A percentile compares a stretch with the other conserved stretches of the same genome.
Evolutionary conservation across 2,888 invertebrate genomes (phyloP).

Genomic region (Tetheella fluctuosa): DNA sequence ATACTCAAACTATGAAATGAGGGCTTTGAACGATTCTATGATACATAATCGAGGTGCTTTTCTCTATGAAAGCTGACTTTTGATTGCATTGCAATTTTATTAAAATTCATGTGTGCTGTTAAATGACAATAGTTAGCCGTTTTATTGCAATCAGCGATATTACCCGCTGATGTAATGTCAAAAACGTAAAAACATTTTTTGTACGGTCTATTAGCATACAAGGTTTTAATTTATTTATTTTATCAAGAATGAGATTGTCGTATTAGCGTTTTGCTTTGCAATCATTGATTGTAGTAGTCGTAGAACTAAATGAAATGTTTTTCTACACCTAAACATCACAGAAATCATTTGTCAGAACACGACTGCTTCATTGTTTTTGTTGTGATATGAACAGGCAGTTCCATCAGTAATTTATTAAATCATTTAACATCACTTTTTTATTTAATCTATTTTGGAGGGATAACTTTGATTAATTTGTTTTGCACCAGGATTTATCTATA

Average conservation of each 20-base stretch:
- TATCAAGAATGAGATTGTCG: neutral
- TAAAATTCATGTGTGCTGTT: neutral
- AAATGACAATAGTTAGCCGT: neutral
- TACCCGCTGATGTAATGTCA: neutral
- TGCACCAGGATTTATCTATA: too few species aligned
- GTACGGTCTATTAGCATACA: too few species aligned
- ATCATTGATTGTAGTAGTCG: neutral
- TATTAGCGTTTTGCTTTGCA: neutral
- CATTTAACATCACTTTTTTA: too few species aligned
- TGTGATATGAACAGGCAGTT: too few species aligned
- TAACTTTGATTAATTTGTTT: too few species aligned
- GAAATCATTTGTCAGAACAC: too few species aligned
- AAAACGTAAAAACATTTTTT: too few species aligned
- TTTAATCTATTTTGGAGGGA: too few species aligned
- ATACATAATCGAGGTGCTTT: neutral
- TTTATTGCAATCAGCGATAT: neutral
- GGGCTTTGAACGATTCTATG: neutral
- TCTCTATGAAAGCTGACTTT: neutral
- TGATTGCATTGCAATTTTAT: neutral
- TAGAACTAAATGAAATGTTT: too few species aligned
- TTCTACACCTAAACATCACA: too few species aligned
- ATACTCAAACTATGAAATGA: slow-evolving; percentile 12
- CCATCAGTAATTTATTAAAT: too few species aligned
- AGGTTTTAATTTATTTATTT: neutral
- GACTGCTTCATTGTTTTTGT: too few species aligned